Conservation (phyloP, 1,140 invertebrate species). For the Dendroctonus valens region DNA sequence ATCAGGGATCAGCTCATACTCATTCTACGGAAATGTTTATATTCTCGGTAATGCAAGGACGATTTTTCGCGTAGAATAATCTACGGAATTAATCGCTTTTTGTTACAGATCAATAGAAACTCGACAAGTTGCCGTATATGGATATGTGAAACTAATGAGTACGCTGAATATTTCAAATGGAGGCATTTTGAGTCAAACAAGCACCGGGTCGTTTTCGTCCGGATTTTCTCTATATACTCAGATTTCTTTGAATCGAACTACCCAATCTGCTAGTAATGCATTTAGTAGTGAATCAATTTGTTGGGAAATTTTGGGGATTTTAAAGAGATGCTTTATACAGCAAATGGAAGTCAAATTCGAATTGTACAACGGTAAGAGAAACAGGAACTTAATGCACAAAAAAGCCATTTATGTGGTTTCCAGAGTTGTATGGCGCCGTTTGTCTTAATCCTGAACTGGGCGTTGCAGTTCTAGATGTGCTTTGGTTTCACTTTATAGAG, state of each 20-base stretch:
- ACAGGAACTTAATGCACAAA: too few species aligned
- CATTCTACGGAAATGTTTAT: constrained; percentile 58
- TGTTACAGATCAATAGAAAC: constrained; percentile 48
- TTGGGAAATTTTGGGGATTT: constrained; percentile 60
- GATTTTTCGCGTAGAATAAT: background rate
- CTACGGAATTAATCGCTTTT: background rate
- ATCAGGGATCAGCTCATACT: constrained; percentile 57
- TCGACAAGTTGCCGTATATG: constrained; percentile 57
- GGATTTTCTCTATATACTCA: constrained; percentile 51
- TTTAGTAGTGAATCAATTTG: constrained; percentile 57
- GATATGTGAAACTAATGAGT: constrained; percentile 57
- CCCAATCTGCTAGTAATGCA: constrained; percentile 40
- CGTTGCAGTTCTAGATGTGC: constrained; percentile 51
- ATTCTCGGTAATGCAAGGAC: constrained; percentile 49
- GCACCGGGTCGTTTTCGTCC: constrained; percentile 38
- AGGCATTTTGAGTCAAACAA: constrained; percentile 52
- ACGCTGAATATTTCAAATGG: constrained; percentile 54
- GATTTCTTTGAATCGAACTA: constrained; percentile 52
- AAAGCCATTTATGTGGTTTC: constrained; percentile 1
- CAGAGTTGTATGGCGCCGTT: constrained; percentile 53
- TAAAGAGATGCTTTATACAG: constrained; percentile 60
- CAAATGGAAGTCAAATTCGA: constrained; percentile 57
- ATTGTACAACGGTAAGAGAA: constrained; percentile 55
- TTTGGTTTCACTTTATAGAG: constrained; percentile 53
- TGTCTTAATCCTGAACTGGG: constrained; percentile 51